Conservation (phyloP, 1,140 invertebrate species). For the Papilio polytes region DNA sequence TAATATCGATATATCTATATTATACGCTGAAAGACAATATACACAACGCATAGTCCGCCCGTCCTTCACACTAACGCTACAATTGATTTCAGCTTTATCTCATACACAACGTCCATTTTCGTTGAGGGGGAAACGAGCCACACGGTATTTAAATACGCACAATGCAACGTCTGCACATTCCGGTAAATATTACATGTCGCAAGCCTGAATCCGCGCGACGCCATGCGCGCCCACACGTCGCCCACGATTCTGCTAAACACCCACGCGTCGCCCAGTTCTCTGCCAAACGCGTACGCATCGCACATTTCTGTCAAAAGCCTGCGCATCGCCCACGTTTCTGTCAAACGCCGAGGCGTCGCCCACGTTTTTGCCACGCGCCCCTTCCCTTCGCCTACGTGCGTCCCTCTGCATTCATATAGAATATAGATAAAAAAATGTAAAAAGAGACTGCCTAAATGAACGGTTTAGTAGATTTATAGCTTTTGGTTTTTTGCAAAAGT, state of each 20-base stretch:
- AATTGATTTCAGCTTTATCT: slow-evolving; percentile 59
- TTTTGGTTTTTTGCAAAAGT: no score
- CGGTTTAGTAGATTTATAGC: no score
- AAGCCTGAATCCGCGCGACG: not conserved
- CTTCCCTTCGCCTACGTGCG: no score
- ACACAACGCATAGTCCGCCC: slow-evolving; percentile 63
- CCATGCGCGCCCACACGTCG: not conserved
- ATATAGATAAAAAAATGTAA: no score
- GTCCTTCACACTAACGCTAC: slow-evolving; percentile 62
- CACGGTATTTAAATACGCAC: slow-evolving; percentile 49
- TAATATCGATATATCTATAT: slow-evolving; percentile 68
- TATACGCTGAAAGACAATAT: slow-evolving; percentile 63
- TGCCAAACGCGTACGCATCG: not conserved
- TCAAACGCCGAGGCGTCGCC: no score
- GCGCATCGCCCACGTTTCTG: not conserved
- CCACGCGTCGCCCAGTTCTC: not conserved
- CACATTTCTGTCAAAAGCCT: no score
- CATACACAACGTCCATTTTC: slow-evolving; percentile 67
- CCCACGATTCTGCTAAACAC: not conserved
- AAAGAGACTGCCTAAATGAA: no score
- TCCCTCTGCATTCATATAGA: no score
- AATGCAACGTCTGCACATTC: slow-evolving; percentile 45
- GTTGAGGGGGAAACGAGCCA: slow-evolving; percentile 52
- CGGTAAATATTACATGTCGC: not conserved
- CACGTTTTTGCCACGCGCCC: not conserved